phyloP scores from a whole-genome alignment of 2,113 vertebrate species.

The Scartelaos histophorus region DNA sequence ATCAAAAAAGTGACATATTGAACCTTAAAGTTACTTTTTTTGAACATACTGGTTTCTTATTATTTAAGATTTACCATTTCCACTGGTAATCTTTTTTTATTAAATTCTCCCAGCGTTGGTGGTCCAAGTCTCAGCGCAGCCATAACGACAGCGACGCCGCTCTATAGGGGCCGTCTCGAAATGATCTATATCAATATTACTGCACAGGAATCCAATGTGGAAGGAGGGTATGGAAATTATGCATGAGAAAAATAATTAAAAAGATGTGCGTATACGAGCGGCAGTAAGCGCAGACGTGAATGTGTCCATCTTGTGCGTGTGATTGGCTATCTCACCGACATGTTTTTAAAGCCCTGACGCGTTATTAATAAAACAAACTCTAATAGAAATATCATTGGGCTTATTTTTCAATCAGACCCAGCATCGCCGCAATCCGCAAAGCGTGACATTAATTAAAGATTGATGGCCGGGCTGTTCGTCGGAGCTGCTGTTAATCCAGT shows the following conservation, averaged over 20 bases:
- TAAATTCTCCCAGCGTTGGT: not conserved
- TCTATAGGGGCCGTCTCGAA: conserved; percentile 15
- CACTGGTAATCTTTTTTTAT: not conserved
- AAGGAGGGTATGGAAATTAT: conserved; percentile 43
- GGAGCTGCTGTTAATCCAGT: conserved; percentile 76
- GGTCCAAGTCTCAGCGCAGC: not conserved
- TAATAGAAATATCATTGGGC: conserved; percentile 84
- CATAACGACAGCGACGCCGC: conserved; percentile 5
- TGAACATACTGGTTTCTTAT: not conserved
- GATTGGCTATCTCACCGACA: conserved; percentile 72
- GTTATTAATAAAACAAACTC: conserved; percentile 84
- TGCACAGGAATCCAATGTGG: conserved; percentile 18
- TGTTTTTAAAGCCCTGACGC: conserved; percentile 79
- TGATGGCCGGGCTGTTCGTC: conserved; percentile 77
- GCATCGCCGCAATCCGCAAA: conserved; percentile 76
- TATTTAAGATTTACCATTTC: not conserved
- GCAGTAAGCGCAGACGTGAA: conserved; percentile 56
- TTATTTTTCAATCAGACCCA: conserved; percentile 83
- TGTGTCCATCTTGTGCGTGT: conserved; percentile 67
- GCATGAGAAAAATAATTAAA: conserved; percentile 58
- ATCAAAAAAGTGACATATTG: too few relatives aligned
- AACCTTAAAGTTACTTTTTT: not conserved
- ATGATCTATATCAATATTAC: conserved; percentile 15
- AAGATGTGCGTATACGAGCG: conserved; percentile 36
- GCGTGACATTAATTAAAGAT: conserved; percentile 85